Evolutionary conservation across 2,888 invertebrate species (phyloP).

Genomic region (Amiota mariae): DNA sequence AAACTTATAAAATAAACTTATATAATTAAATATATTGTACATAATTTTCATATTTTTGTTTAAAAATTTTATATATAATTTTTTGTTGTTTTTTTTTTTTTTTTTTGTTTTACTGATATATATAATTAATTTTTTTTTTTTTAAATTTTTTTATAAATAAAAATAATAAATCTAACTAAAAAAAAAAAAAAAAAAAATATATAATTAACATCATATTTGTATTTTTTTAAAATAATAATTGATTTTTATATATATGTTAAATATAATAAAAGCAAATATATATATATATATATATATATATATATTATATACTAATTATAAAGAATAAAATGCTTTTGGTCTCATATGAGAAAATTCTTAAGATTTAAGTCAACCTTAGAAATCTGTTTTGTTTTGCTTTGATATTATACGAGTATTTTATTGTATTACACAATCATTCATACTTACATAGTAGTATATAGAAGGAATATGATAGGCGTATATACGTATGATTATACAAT

Average conservation of each 20-base stretch:
- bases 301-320: not conserved
- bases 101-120: conserved; percentile 16
- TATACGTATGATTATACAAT: no score
- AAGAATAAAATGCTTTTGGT: no score
- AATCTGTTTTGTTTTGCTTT: no score
- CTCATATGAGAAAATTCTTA: no score
- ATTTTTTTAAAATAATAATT: not conserved
- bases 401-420: no score
- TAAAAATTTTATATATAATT: not conserved
- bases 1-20: conserved; percentile 1
- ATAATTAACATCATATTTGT: not conserved
- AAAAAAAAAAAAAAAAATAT: conserved; percentile 21
- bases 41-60: no score
- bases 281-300: not conserved
- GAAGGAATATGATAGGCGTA: no score
- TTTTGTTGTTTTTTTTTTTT: conserved; percentile 3
- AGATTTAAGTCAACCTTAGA: no score
- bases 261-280: not conserved
- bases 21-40: no score
- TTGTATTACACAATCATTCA: no score
- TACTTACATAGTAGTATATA: no score
- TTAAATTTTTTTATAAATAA: not conserved
- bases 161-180: conserved; percentile 7
- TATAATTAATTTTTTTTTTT: not conserved
- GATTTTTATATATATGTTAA: not conserved